Base-by-base conservation (phyloP, 2,797 vertebrate species). In the Rhinophrynus dorsalis region DNA sequence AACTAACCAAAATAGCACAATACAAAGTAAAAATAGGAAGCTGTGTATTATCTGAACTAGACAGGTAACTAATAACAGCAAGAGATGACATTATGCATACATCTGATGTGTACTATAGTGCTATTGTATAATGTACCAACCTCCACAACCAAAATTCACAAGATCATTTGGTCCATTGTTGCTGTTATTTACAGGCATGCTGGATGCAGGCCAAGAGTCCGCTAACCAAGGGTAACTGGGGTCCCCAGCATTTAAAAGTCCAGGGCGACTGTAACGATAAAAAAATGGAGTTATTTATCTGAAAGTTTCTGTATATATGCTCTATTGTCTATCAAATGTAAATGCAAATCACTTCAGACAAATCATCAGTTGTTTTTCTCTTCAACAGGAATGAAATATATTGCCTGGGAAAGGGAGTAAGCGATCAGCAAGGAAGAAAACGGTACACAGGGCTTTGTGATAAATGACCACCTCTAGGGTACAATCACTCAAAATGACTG, bases 201-300 rank as follows among this genome's bases (percentile, higher is more conserved):
- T 97, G 56, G 95, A 94, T 57, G 96, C 92, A 24, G 97, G 97
- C 97, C 97, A 99, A 20, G 97, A 99, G 83, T 99, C 97, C 2
- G 97, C 96, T 81, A 99, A 92, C 97, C 97, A 99, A 70, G 96
- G 97, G 76, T 99, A 99, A 61, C 85, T 94, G 6, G 96, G 92
- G 81, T 98, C 97, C 74, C 93, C 89, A 62, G 94, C 87, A 73
- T 96, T 98, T 74, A 99, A 84, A 69, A 99, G 85, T 75, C 97
- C 97, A 52, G 97, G 96, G 38, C 96, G 95, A 77, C 97, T 99
- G 78, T 44, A 69, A 74, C 10, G 75, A 61, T 75, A 75, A 23
- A 15, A 68, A 54, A 54, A 62, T 3, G 26, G 6, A 55, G 20
- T 44, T 72, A 65, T 52, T 66, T 24, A 44, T 72, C 54, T 57